These are phyloP conservation scores for Bombus superbus DNA, from an alignment of 1,140 invertebrate species.

Conservation along the genomic window DNA sequence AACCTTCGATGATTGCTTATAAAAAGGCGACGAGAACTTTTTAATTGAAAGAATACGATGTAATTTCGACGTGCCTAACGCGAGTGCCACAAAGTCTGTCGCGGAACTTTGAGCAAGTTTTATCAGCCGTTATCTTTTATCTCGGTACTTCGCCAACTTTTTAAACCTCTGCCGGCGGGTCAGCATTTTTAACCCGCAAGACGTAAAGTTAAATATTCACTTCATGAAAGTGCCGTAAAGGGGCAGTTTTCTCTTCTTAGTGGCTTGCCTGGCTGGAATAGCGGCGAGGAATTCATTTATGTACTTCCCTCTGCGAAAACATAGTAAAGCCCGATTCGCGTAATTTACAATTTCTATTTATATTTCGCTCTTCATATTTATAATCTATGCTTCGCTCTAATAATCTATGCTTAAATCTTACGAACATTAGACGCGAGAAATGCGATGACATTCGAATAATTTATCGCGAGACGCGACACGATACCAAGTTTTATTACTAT, in stretches of 20 bases:
- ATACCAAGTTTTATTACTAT: too few relatives aligned
- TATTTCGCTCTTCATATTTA: not conserved
- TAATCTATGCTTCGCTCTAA: not conserved
- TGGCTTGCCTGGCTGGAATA: slow-evolving; percentile 59
- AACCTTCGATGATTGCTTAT: slow-evolving; percentile 27
- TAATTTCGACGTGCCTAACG: slow-evolving; percentile 38
- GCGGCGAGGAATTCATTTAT: slow-evolving; percentile 71
- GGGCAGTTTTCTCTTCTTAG: slow-evolving; percentile 67
- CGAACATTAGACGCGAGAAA: not conserved
- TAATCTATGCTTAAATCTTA: not conserved
- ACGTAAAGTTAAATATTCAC: slow-evolving; percentile 79
- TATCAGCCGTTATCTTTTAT: slow-evolving; percentile 73
- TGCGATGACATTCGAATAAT: not conserved
- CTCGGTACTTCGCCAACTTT: slow-evolving; percentile 73
- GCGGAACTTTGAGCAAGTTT: slow-evolving; percentile 69
- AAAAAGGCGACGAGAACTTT: slow-evolving; percentile 46
- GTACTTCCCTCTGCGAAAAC: slow-evolving; percentile 51
- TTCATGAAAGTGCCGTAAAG: slow-evolving; percentile 76
- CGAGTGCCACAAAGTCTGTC: slow-evolving; percentile 41
- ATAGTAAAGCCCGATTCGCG: not conserved
- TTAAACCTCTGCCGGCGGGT: slow-evolving; percentile 77
- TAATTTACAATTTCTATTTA: slow-evolving; percentile 35
- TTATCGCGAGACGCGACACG: too few relatives aligned
- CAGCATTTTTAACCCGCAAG: slow-evolving; percentile 79
- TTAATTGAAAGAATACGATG: slow-evolving; percentile 53